Evolutionary conservation across 2,888 invertebrate species (phyloP).

Genomic region (Torymus aiolomorphi): DNA sequence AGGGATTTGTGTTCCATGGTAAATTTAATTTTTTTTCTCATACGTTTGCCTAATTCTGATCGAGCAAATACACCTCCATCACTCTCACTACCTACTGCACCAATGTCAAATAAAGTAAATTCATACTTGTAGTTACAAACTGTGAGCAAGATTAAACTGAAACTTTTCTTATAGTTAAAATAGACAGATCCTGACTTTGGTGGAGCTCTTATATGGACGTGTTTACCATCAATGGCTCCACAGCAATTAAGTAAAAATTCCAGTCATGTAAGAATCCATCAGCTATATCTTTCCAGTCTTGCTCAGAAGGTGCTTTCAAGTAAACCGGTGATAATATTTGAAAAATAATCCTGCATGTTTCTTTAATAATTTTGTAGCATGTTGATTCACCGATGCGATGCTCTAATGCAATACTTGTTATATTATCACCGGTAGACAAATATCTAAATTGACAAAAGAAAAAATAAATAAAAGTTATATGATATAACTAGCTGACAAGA

Average conservation of each 20-base stretch:
- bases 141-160: conserved; percentile 57
- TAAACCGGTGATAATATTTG: too few relatives aligned
- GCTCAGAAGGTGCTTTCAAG: too few relatives aligned
- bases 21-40: conserved; percentile 49
- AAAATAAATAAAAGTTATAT: too few relatives aligned
- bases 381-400: too few relatives aligned
- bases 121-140: too few relatives aligned
- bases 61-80: conserved; percentile 53
- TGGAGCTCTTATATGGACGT: conserved; percentile 54
- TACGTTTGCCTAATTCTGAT: conserved; percentile 11
- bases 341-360: conserved; percentile 47
- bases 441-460: too few relatives aligned
- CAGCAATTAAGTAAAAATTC: conserved; percentile 59
- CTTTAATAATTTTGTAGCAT: conserved; percentile 53
- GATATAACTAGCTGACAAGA: too few relatives aligned
- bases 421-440: conserved; percentile 50
- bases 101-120: conserved; percentile 56
- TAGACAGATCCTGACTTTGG: conserved; percentile 53
- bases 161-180: conserved; percentile 61
- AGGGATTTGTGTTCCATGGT: conserved; percentile 12
- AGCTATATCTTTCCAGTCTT: too few relatives aligned
- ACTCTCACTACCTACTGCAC: conserved; percentile 54
- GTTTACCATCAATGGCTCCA: conserved; percentile 57
- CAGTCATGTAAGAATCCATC: conserved; percentile 45
- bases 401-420: conserved; percentile 35